Conservation (phyloP, 2,888 invertebrate species). For the Tetragonisca angustula region DNA sequence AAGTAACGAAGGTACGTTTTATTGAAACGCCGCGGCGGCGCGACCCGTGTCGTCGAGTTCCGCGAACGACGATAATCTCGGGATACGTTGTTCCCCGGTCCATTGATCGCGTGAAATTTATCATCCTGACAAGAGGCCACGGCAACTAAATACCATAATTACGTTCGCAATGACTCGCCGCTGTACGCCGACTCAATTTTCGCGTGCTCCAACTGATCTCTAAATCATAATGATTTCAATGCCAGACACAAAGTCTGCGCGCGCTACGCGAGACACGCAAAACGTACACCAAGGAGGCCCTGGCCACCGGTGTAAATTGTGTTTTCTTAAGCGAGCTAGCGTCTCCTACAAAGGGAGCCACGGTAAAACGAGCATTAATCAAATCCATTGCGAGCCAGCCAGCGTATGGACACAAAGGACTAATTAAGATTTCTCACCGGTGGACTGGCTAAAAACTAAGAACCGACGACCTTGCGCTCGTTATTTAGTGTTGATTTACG, state of each 20-base stretch:
- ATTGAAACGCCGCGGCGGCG: background rate
- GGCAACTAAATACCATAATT: constrained; percentile 42
- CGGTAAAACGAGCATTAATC: constrained; percentile 70
- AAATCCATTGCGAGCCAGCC: constrained; percentile 59
- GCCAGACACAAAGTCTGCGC: constrained; percentile 42
- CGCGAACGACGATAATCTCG: background rate
- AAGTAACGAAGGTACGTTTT: constrained; percentile 27
- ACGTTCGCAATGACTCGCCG: constrained; percentile 20
- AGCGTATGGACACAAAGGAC: constrained; percentile 62
- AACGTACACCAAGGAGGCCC: constrained; percentile 50
- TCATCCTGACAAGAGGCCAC: constrained; percentile 18
- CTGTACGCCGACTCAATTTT: constrained; percentile 37
- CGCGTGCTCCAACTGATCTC: constrained; percentile 31
- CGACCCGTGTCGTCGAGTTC: background rate
- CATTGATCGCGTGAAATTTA: constrained; percentile 33
- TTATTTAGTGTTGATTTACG: constrained; percentile 70
- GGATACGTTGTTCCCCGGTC: background rate
- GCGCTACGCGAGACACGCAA: constrained; percentile 41
- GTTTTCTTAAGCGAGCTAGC: constrained; percentile 63
- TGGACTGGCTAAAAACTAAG: constrained; percentile 24
- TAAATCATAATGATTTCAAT: constrained; percentile 64
- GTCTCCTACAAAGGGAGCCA: constrained; percentile 66
- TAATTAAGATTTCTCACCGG: constrained; percentile 71
- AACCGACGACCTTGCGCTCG: constrained; percentile 64
- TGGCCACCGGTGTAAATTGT: constrained; percentile 62